Evolutionary conservation across 2,797 vertebrate genomes (phyloP).

Genomic region (Neosilurus hyrtlii): DNA sequence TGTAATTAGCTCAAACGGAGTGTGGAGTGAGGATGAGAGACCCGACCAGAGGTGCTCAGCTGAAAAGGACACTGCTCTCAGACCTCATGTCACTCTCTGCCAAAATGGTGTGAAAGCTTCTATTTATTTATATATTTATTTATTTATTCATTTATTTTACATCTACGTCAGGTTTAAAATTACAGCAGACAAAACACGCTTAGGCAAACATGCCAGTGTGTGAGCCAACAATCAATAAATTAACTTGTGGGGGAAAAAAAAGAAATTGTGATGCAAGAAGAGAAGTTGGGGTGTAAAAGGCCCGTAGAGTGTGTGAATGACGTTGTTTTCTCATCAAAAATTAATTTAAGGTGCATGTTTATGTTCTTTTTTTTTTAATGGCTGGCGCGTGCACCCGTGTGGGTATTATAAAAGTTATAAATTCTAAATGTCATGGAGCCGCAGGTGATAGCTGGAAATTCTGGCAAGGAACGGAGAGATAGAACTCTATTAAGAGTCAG

Average conservation of each 20-base stretch:
- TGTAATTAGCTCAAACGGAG: constrained; percentile 31
- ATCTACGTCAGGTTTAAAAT: constrained; percentile 9
- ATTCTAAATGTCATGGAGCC: constrained; percentile 33
- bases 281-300: background rate
- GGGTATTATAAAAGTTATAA: constrained; percentile 4
- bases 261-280: constrained; percentile 16
- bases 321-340: constrained; percentile 15
- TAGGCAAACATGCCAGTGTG: background rate
- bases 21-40: constrained; percentile 13
- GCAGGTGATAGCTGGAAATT: constrained; percentile 11
- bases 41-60: background rate
- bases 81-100: constrained; percentile 4
- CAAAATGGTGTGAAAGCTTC: background rate
- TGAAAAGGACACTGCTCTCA: constrained; percentile 18
- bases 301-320: constrained; percentile 2
- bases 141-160: too few species aligned
- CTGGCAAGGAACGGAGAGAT: constrained; percentile 2
- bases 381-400: background rate
- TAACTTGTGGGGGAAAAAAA: background rate
- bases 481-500: constrained; percentile 30
- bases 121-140: background rate
- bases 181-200: constrained; percentile 7
- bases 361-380: constrained; percentile 22
- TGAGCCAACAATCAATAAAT: constrained; percentile 12
- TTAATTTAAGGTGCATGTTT: constrained; percentile 17